Evolutionary conservation across 2,113 vertebrate species (phyloP), one percentile per base, ranked within the genome.

Genomic region (Catagonus wagneri): DNA sequence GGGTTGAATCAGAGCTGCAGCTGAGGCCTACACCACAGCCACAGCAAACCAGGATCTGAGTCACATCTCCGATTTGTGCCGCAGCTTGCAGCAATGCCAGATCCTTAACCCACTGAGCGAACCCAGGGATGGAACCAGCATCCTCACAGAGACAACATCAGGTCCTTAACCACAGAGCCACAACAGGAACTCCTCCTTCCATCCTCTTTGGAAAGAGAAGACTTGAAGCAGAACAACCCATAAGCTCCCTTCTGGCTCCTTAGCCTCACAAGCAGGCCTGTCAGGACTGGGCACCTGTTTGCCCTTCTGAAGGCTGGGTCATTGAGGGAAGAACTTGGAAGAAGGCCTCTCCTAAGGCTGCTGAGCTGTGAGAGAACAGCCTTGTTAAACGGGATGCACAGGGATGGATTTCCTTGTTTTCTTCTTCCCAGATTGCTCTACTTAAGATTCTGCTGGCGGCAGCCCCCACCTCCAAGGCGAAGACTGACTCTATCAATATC

Each of bases 401-500:
- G 13, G 56, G 29, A 16, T 92, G 60, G 50, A 69, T 63, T 72
- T 86, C 52, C 23, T 89, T 32, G 29, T 90, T 88, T 71, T 78
- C 69, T 97, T 8, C 96, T 93, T 98, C 94, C 96, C 98, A 99
- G 99, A 99, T 99, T 4, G 99, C 99, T 44, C 98, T 99, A 89
- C 98, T 99, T 96, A 99, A 99, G 98, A 99, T 99, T 90, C 99
- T 99, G 7, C 98, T 99, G 90, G 99, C 99, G 52, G 99, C 99
- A 58, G 99, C 99, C 0, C 99, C 99, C n/a, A 99, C 99, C 87
- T 99, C 99, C 97, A 99, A 99, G 98, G 99, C 99, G 97, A 99
- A 99, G 98, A 99, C 99, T 0, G 99, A 99, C 98, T 99, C 99
- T 36, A 99, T 99, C 98, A 99, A 99, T 97, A 99, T 99, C 98